Conservation (phyloP, 2,888 invertebrate genomes). For the Parthenolecanium corni region DNA sequence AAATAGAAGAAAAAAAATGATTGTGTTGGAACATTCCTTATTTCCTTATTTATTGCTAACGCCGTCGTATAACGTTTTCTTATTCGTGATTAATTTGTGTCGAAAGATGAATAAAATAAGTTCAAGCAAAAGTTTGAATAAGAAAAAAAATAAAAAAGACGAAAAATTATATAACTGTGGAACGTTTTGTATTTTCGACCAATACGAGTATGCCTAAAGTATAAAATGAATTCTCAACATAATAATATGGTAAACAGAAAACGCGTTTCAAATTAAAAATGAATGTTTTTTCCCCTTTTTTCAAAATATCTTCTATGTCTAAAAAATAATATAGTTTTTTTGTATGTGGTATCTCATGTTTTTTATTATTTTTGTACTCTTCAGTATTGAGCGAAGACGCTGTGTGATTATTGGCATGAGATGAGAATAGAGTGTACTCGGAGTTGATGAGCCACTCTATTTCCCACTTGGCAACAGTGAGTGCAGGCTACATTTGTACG, state of each 20-base stretch:
- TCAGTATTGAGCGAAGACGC: not conserved
- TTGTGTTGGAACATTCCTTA: slow-evolving; percentile 4
- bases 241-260: not conserved
- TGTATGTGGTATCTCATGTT: slow-evolving; percentile 19
- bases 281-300: slow-evolving; percentile 3
- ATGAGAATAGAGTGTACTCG: not conserved
- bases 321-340: slow-evolving; percentile 25
- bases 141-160: not conserved
- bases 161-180: not conserved
- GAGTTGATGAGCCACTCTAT: too few relatives aligned
- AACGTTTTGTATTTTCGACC: not conserved
- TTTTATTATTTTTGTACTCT: not conserved
- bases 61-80: not conserved
- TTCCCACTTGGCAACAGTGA: too few relatives aligned
- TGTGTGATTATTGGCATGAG: not conserved
- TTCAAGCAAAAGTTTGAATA: not conserved
- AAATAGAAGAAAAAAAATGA: too few relatives aligned
- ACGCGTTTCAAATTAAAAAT: slow-evolving; percentile 13
- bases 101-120: not conserved
- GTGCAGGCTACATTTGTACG: too few relatives aligned
- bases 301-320: slow-evolving; percentile 13
- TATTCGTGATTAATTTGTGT: not conserved
- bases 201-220: not conserved
- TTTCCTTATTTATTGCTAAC: not conserved
- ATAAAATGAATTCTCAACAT: not conserved